A percentile compares a stretch with the other conserved stretches of the same genome.
Conservation (phyloP, 2,888 invertebrate genomes). For the Drosophila mayaguana region DNA sequence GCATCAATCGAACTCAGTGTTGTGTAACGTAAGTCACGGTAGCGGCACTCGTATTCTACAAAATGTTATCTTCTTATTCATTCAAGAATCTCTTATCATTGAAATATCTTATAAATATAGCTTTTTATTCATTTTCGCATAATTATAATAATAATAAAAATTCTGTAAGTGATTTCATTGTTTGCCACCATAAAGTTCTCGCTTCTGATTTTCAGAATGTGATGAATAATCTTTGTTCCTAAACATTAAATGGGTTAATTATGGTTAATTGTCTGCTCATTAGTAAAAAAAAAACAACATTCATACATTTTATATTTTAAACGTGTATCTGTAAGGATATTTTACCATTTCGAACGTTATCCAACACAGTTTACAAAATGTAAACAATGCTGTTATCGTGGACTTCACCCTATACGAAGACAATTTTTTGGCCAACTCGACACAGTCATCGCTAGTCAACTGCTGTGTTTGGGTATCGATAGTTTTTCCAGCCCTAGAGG, state of each 20-base stretch:
- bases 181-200: neutral
- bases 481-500: conserved; percentile 8
- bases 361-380: conserved; percentile 34
- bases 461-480: conserved; percentile 21
- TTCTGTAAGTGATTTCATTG: too few relatives aligned
- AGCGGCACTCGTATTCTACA: conserved; percentile 34
- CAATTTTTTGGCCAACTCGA: conserved; percentile 17
- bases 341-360: neutral
- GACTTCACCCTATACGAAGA: conserved; percentile 9
- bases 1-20: conserved; percentile 72
- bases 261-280: neutral
- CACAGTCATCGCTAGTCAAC: conserved; percentile 4
- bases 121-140: neutral
- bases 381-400: conserved; percentile 42
- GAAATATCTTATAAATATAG: neutral
- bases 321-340: neutral
- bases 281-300: too few relatives aligned
- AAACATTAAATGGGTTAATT: neutral
- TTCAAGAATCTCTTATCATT: too few relatives aligned
- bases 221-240: too few relatives aligned
- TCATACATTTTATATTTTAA: neutral
- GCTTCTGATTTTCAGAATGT: too few relatives aligned
- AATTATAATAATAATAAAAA: too few relatives aligned
- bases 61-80: neutral
- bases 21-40: conserved; percentile 47